phyloP scores from a whole-genome alignment of 2,888 invertebrate species.

The Ennomos fuscantarius region DNA sequence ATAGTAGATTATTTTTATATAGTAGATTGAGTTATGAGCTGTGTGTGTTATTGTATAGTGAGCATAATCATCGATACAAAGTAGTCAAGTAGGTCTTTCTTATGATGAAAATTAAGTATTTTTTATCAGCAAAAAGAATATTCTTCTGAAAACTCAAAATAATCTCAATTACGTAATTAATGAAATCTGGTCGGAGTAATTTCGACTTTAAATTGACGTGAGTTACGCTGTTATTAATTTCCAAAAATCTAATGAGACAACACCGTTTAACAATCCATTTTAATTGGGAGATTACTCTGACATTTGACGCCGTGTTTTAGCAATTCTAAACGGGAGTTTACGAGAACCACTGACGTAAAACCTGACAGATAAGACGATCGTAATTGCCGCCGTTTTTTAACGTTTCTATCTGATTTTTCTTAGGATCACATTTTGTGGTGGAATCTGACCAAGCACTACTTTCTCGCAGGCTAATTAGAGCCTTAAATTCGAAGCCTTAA shows the following conservation, averaged over 20 bases:
- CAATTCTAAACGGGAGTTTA: slow-evolving; percentile 60
- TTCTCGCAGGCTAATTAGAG: slow-evolving; percentile 38
- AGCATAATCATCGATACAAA: no score
- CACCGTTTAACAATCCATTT: slow-evolving; percentile 60
- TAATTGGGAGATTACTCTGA: slow-evolving; percentile 75
- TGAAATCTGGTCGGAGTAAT: no score
- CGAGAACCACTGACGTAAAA: slow-evolving; percentile 52
- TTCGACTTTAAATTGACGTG: no score
- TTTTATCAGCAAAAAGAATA: no score
- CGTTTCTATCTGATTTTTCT: slow-evolving; percentile 76
- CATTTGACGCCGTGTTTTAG: slow-evolving; percentile 65
- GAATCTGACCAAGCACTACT: slow-evolving; percentile 58
- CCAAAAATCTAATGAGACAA: slow-evolving; percentile 44
- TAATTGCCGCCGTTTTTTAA: slow-evolving; percentile 83
- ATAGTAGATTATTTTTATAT: no score
- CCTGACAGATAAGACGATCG: slow-evolving; percentile 69
- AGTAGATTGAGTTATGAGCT: no score
- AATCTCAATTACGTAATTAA: no score
- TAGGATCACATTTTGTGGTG: slow-evolving; percentile 49
- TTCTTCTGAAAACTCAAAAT: no score
- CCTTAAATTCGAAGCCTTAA: slow-evolving; percentile 37
- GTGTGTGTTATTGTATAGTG: no score
- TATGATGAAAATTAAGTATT: no score
- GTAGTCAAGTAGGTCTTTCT: no score
- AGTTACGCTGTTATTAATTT: no score